A percentile compares a stretch with the other conserved stretches of the same genome.
Conservation (phyloP, 2,113 vertebrate genomes). For the Poeciliopsis occidentalis region DNA sequence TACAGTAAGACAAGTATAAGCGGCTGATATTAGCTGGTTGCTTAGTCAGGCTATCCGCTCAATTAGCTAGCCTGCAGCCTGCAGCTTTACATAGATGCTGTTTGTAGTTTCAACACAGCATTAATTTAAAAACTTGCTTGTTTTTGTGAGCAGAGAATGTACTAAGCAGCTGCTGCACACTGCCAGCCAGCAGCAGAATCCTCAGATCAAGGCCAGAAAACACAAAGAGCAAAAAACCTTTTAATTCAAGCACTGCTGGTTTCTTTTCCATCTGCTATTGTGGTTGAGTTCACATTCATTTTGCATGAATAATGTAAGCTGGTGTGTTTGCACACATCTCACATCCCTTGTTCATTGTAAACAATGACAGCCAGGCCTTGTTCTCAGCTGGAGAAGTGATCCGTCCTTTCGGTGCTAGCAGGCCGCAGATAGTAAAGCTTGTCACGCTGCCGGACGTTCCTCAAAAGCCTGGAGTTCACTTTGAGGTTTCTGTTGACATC, state of each 20-base stretch:
- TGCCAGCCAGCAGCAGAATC: too few species aligned
- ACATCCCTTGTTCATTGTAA: conserved; percentile 68
- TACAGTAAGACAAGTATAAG: not conserved
- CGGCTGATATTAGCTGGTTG: not conserved
- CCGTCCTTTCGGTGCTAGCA: conserved; percentile 24
- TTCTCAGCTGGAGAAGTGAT: conserved; percentile 51
- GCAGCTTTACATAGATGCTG: not conserved
- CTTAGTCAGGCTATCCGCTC: not conserved
- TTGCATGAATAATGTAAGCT: conserved; percentile 56
- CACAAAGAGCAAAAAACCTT: not conserved
- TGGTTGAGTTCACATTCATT: not conserved
- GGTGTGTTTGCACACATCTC: conserved; percentile 48
- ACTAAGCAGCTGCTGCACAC: too few species aligned
- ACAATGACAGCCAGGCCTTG: conserved; percentile 69
- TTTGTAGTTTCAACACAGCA: not conserved
- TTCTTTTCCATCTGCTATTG: conserved; percentile 18
- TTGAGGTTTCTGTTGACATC: not conserved
- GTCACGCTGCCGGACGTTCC: conserved; percentile 21
- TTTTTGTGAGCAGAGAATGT: too few species aligned
- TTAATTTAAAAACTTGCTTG: not conserved
- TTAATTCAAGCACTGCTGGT: not conserved
- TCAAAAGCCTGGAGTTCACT: not conserved
- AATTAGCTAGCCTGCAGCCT: not conserved
- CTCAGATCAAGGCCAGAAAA: too few species aligned
- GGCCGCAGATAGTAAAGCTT: conserved; percentile 33